Conservation (phyloP, 2,797 vertebrate genomes). For the Dryobates pubescens region DNA sequence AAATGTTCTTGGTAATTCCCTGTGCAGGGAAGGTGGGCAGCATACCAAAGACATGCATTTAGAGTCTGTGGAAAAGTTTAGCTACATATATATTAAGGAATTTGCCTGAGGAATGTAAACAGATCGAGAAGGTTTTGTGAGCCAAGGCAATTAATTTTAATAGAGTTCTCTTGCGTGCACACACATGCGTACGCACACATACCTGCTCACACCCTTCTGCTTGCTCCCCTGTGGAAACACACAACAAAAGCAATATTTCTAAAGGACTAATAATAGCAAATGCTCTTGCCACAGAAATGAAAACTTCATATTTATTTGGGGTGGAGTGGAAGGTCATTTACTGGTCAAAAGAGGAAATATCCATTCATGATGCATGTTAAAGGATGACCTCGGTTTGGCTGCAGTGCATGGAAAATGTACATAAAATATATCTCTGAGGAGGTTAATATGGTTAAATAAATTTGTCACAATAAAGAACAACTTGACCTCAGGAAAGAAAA, state of each 20-base stretch:
- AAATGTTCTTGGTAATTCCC: neutral
- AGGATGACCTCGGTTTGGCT: neutral
- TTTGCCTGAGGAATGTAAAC: constrained; percentile 65
- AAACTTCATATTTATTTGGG: neutral
- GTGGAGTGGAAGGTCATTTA: neutral
- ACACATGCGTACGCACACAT: neutral
- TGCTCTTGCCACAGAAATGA: neutral
- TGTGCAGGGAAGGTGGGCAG: neutral
- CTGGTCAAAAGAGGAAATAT: constrained; percentile 1
- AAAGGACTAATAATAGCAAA: constrained; percentile 3
- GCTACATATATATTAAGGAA: constrained; percentile 34
- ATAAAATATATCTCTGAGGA: neutral
- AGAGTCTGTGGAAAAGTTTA: neutral
- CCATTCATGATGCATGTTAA: neutral
- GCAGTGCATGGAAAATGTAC: neutral
- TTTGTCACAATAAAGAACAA: constrained; percentile 2
- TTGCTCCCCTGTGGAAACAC: neutral
- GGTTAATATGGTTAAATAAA: neutral
- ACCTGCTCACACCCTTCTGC: constrained; percentile 22
- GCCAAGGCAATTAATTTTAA: constrained; percentile 43
- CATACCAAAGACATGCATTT: neutral
- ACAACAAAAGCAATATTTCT: neutral
- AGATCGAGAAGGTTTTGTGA: constrained; percentile 16
- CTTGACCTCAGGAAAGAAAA: neutral
- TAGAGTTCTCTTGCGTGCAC: constrained; percentile 2